A percentile compares a stretch with the other conserved stretches of the same genome.
Evolutionary conservation across 2,797 vertebrate genomes (phyloP).

Genomic region (Masticophis lateralis): DNA sequence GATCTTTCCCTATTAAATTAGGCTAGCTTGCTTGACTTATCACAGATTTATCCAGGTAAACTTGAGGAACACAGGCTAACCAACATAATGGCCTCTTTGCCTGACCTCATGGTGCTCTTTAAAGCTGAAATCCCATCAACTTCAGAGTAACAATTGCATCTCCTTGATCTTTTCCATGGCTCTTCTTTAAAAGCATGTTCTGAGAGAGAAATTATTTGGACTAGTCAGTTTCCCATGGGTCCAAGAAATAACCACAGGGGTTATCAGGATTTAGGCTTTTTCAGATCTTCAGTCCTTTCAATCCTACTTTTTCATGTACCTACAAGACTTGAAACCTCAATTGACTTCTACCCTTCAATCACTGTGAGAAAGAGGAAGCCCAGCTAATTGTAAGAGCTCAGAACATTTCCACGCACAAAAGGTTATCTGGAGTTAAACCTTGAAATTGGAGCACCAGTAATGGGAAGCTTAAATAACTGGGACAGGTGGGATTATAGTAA

Average conservation of each 20-base stretch:
- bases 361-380: neutral
- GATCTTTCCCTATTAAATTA: neutral
- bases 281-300: neutral
- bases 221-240: neutral
- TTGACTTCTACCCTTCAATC: neutral
- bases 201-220: neutral
- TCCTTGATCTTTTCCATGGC: neutral
- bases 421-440: conserved; percentile 21
- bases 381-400: neutral
- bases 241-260: neutral
- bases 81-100: neutral
- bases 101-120: neutral
- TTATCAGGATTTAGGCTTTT: neutral
- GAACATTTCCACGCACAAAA: conserved; percentile 4
- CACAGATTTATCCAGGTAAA: neutral
- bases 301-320: neutral
- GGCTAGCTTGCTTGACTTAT: neutral
- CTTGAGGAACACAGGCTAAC: neutral
- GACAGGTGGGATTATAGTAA: neutral
- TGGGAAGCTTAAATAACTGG: conserved; percentile 18
- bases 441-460: conserved; percentile 25
- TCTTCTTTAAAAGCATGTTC: neutral
- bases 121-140: neutral
- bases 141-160: neutral
- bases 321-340: neutral